A percentile compares a stretch with the other conserved stretches of the same genome.
These are phyloP conservation scores for Macquaria australasica DNA, from an alignment of 2,113 vertebrate species.

Conservation along the genomic window DNA sequence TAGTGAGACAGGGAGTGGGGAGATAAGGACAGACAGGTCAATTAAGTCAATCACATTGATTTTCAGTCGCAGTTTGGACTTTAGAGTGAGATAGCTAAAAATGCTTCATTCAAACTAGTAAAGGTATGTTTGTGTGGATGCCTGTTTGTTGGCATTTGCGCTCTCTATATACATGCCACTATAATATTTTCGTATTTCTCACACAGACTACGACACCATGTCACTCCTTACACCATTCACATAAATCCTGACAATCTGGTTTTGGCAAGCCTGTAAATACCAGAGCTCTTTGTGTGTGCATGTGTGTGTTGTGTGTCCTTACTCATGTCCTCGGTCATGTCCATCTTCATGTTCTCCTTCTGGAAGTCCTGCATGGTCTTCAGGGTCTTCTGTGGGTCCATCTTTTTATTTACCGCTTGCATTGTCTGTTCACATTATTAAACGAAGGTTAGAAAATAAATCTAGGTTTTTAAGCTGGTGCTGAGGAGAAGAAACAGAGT, in stretches of 20 bases:
- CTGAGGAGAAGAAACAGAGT: not conserved
- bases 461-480: not conserved
- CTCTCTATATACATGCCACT: not conserved
- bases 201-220: not conserved
- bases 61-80: slow-evolving; percentile 37
- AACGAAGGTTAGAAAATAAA: not conserved
- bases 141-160: not conserved
- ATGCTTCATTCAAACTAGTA: not conserved
- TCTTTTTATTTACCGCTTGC: slow-evolving; percentile 98
- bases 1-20: not conserved
- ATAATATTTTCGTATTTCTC: not conserved
- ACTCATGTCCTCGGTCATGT: slow-evolving; percentile 99
- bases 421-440: slow-evolving; percentile 87
- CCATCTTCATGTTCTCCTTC: slow-evolving; percentile 99
- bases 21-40: not conserved
- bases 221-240: not conserved
- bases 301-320: slow-evolving; percentile 61
- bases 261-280: slow-evolving; percentile 23
- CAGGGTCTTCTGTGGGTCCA: slow-evolving; percentile 98
- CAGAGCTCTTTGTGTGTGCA: not conserved
- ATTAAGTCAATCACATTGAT: slow-evolving; percentile 17
- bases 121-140: not conserved
- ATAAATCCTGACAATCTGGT: slow-evolving; percentile 31
- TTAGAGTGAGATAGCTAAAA: not conserved
- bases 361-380: slow-evolving; percentile 99